Base-by-base conservation (phyloP, 2,888 invertebrate genomes). In the Archaeoteleia sp. region DNA sequence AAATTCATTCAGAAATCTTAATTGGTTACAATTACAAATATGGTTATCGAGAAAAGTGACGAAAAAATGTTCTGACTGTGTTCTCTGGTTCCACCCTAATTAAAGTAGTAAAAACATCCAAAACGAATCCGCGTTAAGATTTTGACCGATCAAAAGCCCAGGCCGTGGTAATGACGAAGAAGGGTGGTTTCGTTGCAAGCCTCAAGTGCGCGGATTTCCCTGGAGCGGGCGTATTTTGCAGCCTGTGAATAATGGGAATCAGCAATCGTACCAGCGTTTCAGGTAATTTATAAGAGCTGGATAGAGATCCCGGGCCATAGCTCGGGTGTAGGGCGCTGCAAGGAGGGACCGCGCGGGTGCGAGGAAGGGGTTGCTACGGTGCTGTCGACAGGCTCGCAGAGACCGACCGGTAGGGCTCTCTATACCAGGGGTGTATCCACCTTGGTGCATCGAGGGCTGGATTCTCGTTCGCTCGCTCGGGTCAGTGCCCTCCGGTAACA, bases 401-500 rank as follows among this genome's bases (percentile, higher is more conserved):
- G 62, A 63, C 60, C 58, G 62, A 65, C 61, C 48, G 60, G 57
- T 49, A 62, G 70, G 68, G 67, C 55, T 60, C 55, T 72, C 71
- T 71, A 74, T 58, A 75, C 76, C 79, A 81, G 80, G 81, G 79
- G 77, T 82, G 81, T 82, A 82, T 74, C 81, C 78, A 80, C 79
- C 77, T 78, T 77, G 78, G 78, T 81, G 79, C 80, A 82, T 74
- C 77, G 78, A 74, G 75, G 81, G 80, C 78, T 82, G 79, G 58
- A 77, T 76, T 76, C 78, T 77, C 77, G 73, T 70, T 76, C 69
- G 72, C 74, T 73, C 73, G 79, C 78, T 80, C 80, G 83, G 85
- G 84, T 84, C 84, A 84, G 78, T 83, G 85, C 79, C 84, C 85
- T 83, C 82, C 78, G 78, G 83, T 85, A 85, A 84, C 85, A 85